Evolutionary conservation across 2,113 vertebrate genomes (phyloP), one percentile per base, ranked within the genome.

Genomic region (Dipodomys merriami): DNA sequence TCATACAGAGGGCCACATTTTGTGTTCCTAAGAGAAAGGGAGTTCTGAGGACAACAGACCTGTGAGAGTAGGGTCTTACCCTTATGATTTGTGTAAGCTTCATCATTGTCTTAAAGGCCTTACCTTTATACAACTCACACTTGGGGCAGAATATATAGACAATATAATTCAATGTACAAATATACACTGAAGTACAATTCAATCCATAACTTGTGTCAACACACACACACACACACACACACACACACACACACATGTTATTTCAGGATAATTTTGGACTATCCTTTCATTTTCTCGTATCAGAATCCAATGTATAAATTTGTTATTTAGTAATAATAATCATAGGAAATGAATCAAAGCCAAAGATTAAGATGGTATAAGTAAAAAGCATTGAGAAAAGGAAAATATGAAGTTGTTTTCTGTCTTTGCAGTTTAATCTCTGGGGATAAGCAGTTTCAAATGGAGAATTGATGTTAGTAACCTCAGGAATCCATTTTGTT

Each of bases 401-500:
- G 46, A 20, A 78, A 83, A 74, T 15, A 4, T 11, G 35, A 49
- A 44, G 0, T 82, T 72, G 65, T 65, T 86, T 78, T 85, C 19
- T 22, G 8, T 78, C 46, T 85, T 81, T 85, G 29, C 62, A 29
- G 1, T 87, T 81, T 29, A 49, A 30, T 67, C 46, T 2, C 20
- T 90, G 65, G 30, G 6, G 29, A 86, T 90, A 80, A 85, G 18
- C 15, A 83, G 49, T 60, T 91, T 91, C 93, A 86, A 68, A 25
- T 64, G 44, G 16, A 60, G 62, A 4, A 19, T 79, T 78, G 13
- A 29, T 35, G 57, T 25, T 18, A 15, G 5, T n/a, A 19, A 73
- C 10, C 22, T 22, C 15, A 82, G 30, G 23, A 3, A 35, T 15
- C 30, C 13, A 88, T 73, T 89, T 73, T 81, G 7, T 91, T 86